A percentile compares a stretch with the other conserved stretches of the same genome.
These are phyloP conservation scores for Noturus placidus DNA, from an alignment of 2,113 vertebrate species.

Conservation along the genomic window DNA sequence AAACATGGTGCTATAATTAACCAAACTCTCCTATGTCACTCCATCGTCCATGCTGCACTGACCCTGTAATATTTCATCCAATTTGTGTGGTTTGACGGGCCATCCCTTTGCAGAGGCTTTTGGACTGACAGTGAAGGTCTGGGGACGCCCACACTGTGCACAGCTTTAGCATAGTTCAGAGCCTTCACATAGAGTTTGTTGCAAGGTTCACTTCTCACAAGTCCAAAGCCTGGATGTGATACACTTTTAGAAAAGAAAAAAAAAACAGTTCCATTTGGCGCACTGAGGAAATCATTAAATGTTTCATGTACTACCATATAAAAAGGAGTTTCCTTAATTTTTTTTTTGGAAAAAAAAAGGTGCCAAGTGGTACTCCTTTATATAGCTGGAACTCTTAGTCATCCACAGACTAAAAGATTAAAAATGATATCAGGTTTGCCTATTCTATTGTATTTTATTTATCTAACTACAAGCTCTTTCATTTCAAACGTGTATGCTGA, in stretches of 20 bases:
- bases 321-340: neutral
- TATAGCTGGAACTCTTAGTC: neutral
- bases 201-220: neutral
- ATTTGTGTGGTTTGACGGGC: slow-evolving; percentile 44
- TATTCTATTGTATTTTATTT: neutral
- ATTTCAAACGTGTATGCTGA: neutral
- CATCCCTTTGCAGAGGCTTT: slow-evolving; percentile 21
- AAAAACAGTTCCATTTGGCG: neutral
- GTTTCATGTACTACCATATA: neutral
- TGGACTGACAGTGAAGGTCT: slow-evolving; percentile 22
- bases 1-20: slow-evolving; percentile 50
- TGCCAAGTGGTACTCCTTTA: neutral
- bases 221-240: neutral
- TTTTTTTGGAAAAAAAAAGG: too few relatives aligned
- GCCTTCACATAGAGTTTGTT: neutral
- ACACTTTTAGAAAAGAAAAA: neutral
- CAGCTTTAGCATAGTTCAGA: slow-evolving; percentile 17
- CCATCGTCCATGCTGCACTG: slow-evolving; percentile 40
- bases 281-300: neutral
- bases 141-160: slow-evolving; percentile 1
- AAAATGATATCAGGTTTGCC: neutral
- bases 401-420: neutral
- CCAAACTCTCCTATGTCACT: slow-evolving; percentile 44
- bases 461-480: neutral
- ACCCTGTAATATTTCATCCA: slow-evolving; percentile 53